Evolutionary conservation across 2,888 invertebrate genomes (phyloP), one percentile per base, ranked within the genome.

Genomic region (Chesias legatella): DNA sequence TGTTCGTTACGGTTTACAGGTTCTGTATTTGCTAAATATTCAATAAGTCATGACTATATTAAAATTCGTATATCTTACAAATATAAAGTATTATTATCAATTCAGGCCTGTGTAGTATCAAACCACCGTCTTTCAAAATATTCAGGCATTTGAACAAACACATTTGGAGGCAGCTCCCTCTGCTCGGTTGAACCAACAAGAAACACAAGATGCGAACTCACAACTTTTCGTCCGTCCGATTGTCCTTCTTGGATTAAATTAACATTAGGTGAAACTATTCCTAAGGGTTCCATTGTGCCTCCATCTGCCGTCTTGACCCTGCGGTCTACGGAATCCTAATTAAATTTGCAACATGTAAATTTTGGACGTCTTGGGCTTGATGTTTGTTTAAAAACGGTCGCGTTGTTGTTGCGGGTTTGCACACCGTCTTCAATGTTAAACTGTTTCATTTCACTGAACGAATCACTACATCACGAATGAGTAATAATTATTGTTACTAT

Each of bases 261-360:
- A 86, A 86, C 86, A 86, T 86, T 86, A 86, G 80, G 82, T 79
- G 65, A 64, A 81, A 80, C 73, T 80, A 78, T 80, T 71, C 70
- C 57, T 44, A 67, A 64, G 72, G 71, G 60, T 63, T 59, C 64
- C 63, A 73, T 73, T 76, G 75, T 76, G 57, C 60, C 64, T 56
- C 54, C 67, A 62, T 63, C 63, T 58, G 59, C 57, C 59, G 60
- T 55, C 60, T 63, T 59, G 59, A 58, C 63, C 68, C 70, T 72
- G 78, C 70, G 80, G 77, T 72, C 74, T 57, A 55, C 66, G 74
- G 79, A 77, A 73, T 79, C 75, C 77, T 79, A 80, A 86, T 86
- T 84, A 83, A 85, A 85, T 84, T 84, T 84, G 84, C 84, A 84
- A 78, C 82, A 81, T 81, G 83, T 79, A 80, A 79, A 81, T 81